phyloP scores from a whole-genome alignment of 2,113 vertebrate species.

The Syngnathus floridae region DNA sequence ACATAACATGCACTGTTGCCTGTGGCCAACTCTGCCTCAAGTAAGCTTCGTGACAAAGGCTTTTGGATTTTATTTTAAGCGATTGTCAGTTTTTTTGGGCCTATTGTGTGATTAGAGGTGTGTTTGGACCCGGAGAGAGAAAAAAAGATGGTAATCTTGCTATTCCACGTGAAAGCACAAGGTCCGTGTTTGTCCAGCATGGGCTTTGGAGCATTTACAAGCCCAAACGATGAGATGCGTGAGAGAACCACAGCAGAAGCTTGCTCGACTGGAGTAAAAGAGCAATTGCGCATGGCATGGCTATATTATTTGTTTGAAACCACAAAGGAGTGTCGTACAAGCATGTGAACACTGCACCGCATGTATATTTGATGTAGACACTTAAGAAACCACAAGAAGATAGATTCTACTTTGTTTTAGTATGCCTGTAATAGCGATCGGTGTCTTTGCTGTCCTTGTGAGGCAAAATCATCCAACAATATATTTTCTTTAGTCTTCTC shows the following conservation, averaged over 20 bases:
- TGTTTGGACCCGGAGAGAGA: not conserved
- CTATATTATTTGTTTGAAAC: conserved; percentile 7
- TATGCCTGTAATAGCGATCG: conserved; percentile 5
- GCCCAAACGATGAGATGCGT: conserved; percentile 27
- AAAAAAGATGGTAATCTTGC: conserved; percentile 14
- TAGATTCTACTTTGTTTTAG: not conserved
- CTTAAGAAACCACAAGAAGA: not conserved
- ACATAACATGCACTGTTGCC: conserved; percentile 24
- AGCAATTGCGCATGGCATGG: not conserved
- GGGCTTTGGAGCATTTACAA: conserved; percentile 46
- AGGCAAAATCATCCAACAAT: not conserved
- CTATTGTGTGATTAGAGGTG: conserved; percentile 1
- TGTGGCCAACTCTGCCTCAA: conserved; percentile 6
- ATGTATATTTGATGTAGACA: conserved; percentile 3
- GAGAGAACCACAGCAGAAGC: conserved; percentile 11
- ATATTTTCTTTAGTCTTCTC: not conserved
- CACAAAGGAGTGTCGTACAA: conserved; percentile 5
- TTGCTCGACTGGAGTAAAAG: conserved; percentile 6
- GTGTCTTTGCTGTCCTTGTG: not conserved
- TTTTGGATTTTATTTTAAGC: conserved; percentile 10
- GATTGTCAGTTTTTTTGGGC: conserved; percentile 24
- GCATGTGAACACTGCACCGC: not conserved
- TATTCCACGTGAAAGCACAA: conserved; percentile 43
- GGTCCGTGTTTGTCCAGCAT: conserved; percentile 47
- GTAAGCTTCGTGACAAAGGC: conserved; percentile 11